phyloP scores from a whole-genome alignment of 2,113 vertebrate species.

The Columba janthina region DNA sequence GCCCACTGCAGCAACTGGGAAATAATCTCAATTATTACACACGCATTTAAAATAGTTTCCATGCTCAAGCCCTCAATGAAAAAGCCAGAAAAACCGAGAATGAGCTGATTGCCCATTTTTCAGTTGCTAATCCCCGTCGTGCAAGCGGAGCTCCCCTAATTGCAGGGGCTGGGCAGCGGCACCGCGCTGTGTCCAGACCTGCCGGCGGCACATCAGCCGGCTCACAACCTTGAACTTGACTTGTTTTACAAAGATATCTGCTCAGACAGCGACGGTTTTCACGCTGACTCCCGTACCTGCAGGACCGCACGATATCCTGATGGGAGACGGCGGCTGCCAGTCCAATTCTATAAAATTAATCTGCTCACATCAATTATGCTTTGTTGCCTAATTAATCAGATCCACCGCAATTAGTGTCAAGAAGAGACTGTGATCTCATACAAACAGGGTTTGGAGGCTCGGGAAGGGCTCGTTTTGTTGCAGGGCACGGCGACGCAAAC shows the following conservation, averaged over 20 bases:
- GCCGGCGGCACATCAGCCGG: not conserved
- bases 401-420: conserved; percentile 12
- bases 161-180: accelerated
- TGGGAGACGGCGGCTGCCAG: not conserved
- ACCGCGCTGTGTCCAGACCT: not conserved
- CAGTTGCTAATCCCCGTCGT: accelerated
- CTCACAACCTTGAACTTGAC: not conserved
- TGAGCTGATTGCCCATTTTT: not conserved
- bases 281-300: accelerated
- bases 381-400: conserved; percentile 27
- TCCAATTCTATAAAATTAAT: not conserved
- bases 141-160: not conserved
- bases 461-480: not conserved
- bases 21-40: not conserved
- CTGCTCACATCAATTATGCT: not conserved
- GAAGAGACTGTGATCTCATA: not conserved
- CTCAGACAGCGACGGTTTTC: accelerated
- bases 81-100: not conserved
- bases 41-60: not conserved
- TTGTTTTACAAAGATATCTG: not conserved
- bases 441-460: not conserved
- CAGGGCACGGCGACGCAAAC: not conserved
- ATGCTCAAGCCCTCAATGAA: accelerated
- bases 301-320: not conserved
- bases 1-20: not conserved